Percentiles rank a stretch among this genome's conserved stretches.
These are phyloP conservation scores for Lepidurus couesii DNA, from an alignment of 1,140 invertebrate species.

Conservation along the genomic window DNA sequence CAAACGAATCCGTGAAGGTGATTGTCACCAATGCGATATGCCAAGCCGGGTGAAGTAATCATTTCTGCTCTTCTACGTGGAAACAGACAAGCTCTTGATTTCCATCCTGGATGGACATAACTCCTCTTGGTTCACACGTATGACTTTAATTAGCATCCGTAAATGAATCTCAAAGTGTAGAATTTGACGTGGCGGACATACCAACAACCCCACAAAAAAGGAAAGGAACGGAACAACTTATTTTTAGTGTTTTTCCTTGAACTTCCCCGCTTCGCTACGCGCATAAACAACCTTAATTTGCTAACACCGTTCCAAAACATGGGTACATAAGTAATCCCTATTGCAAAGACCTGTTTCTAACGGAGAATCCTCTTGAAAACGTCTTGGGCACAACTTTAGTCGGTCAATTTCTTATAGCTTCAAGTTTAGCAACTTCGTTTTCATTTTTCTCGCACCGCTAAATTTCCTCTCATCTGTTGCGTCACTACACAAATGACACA, in stretches of 20 bases:
- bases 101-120: neutral
- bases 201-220: neutral
- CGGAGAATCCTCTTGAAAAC: neutral
- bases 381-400: no score
- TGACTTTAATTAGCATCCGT: neutral
- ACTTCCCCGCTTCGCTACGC: neutral
- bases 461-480: no score
- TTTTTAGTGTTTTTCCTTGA: neutral
- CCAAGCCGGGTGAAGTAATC: neutral
- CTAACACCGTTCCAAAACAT: neutral
- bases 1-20: no score
- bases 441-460: no score
- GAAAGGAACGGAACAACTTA: neutral
- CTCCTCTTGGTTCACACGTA: neutral
- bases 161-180: neutral
- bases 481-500: no score
- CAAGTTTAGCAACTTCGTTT: no score
- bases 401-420: no score
- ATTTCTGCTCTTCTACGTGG: neutral
- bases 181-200: neutral
- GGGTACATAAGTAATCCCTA: neutral
- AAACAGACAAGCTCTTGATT: neutral
- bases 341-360: neutral
- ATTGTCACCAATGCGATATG: neutral
- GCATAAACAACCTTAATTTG: neutral